Conservation (phyloP, 2,888 invertebrate species). For the Tanytarsus gracilentus region DNA sequence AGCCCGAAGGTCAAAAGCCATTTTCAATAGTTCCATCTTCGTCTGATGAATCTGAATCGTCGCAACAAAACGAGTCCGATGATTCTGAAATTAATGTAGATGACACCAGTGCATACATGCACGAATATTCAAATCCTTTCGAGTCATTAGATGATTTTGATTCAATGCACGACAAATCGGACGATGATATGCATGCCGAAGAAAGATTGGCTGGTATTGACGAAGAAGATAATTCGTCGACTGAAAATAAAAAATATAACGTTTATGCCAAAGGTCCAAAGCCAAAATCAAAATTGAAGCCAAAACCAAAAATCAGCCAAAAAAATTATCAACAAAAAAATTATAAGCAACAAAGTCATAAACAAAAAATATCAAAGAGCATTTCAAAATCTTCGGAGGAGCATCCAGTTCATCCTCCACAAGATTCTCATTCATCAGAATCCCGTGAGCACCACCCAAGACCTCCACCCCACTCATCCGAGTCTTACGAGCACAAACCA, state of each 20-base stretch:
- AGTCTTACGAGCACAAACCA: not conserved
- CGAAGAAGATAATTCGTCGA: not conserved
- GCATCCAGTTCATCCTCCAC: no score
- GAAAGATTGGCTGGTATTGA: no score
- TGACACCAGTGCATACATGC: not conserved
- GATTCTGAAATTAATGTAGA: not conserved
- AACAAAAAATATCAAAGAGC: no score
- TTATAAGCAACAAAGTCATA: no score
- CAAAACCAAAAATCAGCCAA: no score
- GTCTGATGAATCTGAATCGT: no score
- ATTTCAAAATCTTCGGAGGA: not conserved
- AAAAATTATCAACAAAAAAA: no score
- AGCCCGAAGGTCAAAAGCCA: not conserved
- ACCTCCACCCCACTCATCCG: not conserved
- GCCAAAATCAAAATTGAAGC: no score
- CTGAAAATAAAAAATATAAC: no score
- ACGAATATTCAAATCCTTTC: conserved; percentile 1
- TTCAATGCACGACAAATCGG: conserved; percentile 1
- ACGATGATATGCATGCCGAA: not conserved
- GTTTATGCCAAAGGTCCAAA: no score
- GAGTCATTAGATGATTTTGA: conserved; percentile 1
- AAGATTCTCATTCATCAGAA: no score
- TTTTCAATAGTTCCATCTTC: no score
- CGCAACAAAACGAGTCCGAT: not conserved
- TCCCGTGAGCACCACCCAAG: not conserved